Base-by-base conservation (phyloP, 2,797 vertebrate species). In the Sorex maritimensis region DNA sequence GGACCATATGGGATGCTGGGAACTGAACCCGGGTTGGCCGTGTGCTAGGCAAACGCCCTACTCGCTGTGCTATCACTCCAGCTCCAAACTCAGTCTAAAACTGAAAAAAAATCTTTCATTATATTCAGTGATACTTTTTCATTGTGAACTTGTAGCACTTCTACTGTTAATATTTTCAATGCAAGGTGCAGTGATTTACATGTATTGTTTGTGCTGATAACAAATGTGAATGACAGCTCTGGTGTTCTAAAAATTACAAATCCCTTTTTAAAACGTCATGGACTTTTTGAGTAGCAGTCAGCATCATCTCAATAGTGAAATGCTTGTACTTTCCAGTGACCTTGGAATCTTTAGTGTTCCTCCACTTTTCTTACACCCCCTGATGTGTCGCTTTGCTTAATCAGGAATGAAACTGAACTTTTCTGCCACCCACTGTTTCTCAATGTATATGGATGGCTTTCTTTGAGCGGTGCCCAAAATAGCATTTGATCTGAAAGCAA, bases 401-500 rank as follows among this genome's bases (percentile, higher is more conserved):
- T 96, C 41, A 78, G 72, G 88, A 94, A 68, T 88, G 84, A 95
- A 96, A 71, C 68, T 81, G 26, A 94, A 34, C 90, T 49, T 74
- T 96, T 5, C 86, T 90, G 24, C 63, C 96, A 88, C 78, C 96
- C 44, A 71, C 92, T 92, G 81, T 34, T 83, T 94, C 13, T 49
- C 88, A 12, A 61, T 95, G 46, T 91, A 52, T 26, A 24, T 26
- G 71, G 63, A 46, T 67, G 68, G 72, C 86, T 75, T 93, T 58
- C 79, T 96, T 88, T 88, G 94, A 91, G 85, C 87, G 79, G 88
- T 88, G 28, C 90, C 87, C 73, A 88, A 86, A 82, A 92, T 26
- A 61, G 78, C 92, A 92, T 83, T 82, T n/a, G 86, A 94, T 96
- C 94, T 90, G 89, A 97, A 95, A 95, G 93, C 86, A 72, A 14